Base-by-base conservation (phyloP, 1,140 invertebrate genomes). In the Mesaphorura yosii region DNA sequence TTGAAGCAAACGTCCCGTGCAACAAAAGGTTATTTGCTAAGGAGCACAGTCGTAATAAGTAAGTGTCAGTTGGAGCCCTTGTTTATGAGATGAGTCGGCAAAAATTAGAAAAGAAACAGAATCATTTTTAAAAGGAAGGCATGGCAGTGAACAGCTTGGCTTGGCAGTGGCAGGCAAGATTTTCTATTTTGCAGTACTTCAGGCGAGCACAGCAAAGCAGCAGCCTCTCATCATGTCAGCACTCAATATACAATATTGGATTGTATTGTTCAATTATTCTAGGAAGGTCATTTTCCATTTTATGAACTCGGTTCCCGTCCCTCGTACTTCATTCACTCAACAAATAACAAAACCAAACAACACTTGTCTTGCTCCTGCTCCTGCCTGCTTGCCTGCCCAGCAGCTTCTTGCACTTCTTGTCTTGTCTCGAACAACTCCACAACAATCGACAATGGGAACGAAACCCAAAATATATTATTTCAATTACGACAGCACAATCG, bases 31-130 rank as follows among this genome's bases (percentile, higher is more conserved):
- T n/a, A n/a, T n/a, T n/a, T n/a, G n/a, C n/a, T 48, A 52, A 48
- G 50, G 26, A 51, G 49, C 42, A 48, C 55, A 39, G n/a, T 28
- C 28, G 25, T 29, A 48, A 48, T 44, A 52, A 53, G 49, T 38
- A 51, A 52, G 55, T 57, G 55, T 57, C 55, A 57, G 56, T 58
- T 58, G 53, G 50, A 56, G 53, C 58, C 58, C 58, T 59, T 59
- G 58, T 59, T 59, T 59, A 55, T 59, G 58, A n/a, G n/a, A 59
- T 59, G 58, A 59, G 58, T 59, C 58, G 58, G 58, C 58, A 59
- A 39, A 55, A 59, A 51, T 17, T 31, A 55, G 53, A 58, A 51
- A 58, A 58, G 54, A 52, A 52, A 48, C 53, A 53, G 56, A 51
- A 58, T 58, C 56, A 51, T 53, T 58, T 53, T 51, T 53, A 48